Percentiles rank a stretch among this genome's conserved stretches.
These are phyloP conservation scores for Eolophus roseicapilla DNA, from an alignment of 2,113 vertebrate genomes.

Conservation along the genomic window DNA sequence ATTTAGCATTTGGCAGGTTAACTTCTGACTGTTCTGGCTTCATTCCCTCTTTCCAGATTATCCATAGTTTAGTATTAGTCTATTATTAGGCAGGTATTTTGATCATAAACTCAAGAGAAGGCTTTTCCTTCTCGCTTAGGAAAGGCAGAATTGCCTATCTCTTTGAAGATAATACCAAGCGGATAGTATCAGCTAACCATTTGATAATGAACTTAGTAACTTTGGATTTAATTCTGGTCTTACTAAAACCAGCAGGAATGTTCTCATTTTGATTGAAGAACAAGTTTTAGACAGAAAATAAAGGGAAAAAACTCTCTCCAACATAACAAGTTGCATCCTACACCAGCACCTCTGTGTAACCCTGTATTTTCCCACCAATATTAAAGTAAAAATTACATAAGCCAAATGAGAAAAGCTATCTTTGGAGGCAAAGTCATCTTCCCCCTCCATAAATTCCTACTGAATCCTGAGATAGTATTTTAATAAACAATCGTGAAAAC, in stretches of 20 bases:
- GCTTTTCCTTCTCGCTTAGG: not conserved
- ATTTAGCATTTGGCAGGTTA: not conserved
- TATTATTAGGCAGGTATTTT: not conserved
- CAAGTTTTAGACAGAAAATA: not conserved
- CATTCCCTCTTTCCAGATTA: not conserved
- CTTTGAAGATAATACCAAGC: not conserved
- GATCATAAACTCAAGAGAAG: not conserved
- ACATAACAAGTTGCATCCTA: not conserved
- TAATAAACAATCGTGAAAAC: conserved; percentile 23
- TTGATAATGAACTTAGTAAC: not conserved
- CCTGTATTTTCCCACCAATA: not conserved
- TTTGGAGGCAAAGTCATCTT: not conserved
- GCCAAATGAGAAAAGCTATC: not conserved
- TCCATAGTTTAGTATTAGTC: not conserved
- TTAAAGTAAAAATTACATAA: not conserved
- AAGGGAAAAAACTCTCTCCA: not conserved
- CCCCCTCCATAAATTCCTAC: not conserved
- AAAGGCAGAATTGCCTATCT: not conserved
- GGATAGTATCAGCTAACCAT: not conserved
- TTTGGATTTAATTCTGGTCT: not conserved
- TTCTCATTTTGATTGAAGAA: not conserved
- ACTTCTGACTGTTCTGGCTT: not conserved
- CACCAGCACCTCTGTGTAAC: not conserved
- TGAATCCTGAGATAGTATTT: conserved; percentile 9
- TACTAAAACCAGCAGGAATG: not conserved